Base-by-base conservation (phyloP, 2,113 vertebrate genomes). In the Camelus bactrianus region DNA sequence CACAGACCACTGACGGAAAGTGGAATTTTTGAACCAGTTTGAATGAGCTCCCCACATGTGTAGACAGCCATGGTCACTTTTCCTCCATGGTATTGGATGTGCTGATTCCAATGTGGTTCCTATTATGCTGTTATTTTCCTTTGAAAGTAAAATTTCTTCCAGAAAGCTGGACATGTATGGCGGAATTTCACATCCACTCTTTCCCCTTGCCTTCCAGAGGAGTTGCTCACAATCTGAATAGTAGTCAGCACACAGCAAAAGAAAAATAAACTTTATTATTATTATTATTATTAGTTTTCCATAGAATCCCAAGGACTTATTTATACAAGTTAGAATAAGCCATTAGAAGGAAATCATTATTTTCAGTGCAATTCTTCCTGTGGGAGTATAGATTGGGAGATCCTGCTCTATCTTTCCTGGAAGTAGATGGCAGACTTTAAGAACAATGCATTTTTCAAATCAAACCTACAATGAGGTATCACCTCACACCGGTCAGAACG, bases 51-150 rank as follows among this genome's bases (percentile, higher is more conserved):
- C 69, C 58, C 70, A 0, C 58, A 46, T 86, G 67, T 94, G 69
- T 30, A 96, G 80, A 93, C 65, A 92, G 95, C 56, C 10, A 76
- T 15, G 46, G 88, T 91, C 89, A 64, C 58, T 82, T 97, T 97
- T 91, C 79, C 67, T 83, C 28, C 11, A 6, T 73, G 67, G 38
- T 38, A 56, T n/a, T 62, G 82, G 77, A 93, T 82, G 48, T 81
- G 77, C 69, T 87, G 52, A 91, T 94, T 89, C 52, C 50, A 95
- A 28, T 87, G 42, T 70, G 83, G 90, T 95, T 97, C 50, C 56
- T 65, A 93, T 75, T 94, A 89, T 12, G n/a, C 58, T 54, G 30
- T 56, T 96, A 70, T 89, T 92, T 97, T 91, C 81, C 84, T 85
- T 97, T 73, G 79, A 58, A 91, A 75, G 79, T 70, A 80, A 85